phyloP scores from a whole-genome alignment of 2,797 vertebrate genomes.

The Prunella strophiata region DNA sequence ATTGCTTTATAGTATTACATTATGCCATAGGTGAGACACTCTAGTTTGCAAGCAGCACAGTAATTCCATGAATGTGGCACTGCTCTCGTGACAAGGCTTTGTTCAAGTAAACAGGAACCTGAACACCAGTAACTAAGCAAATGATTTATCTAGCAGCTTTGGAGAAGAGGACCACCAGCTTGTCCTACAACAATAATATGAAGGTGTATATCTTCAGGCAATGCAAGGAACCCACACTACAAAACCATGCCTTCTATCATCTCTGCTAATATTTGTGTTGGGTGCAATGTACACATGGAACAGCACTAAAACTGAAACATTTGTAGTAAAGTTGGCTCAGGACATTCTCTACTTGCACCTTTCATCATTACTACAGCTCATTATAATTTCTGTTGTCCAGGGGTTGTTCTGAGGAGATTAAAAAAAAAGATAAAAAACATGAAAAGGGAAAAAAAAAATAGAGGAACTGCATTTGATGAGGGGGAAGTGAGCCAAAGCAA shows the following conservation, averaged over 20 bases:
- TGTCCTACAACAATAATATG: not conserved
- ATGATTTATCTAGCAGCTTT: not conserved
- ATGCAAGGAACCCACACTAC: not conserved
- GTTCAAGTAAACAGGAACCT: not conserved
- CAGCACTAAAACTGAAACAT: not conserved
- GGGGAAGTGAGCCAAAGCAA: not conserved
- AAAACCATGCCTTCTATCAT: not conserved
- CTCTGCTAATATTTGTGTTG: not conserved
- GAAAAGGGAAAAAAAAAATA: not conserved
- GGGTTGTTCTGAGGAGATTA: not conserved
- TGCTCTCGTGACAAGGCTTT: not conserved
- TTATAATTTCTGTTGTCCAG: not conserved
- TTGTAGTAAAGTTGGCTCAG: not conserved
- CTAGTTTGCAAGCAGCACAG: not conserved
- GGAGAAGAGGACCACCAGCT: not conserved
- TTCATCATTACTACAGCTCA: not conserved
- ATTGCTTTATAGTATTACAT: not conserved
- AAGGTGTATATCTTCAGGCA: not conserved
- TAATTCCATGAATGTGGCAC: not conserved
- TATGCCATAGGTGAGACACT: not conserved
- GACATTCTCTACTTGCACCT: not conserved
- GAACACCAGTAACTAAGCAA: not conserved
- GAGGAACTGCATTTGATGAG: not conserved
- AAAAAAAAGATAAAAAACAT: not conserved
- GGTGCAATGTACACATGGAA: not conserved